Conservation (phyloP, 92 coral and sea anemone genomes). For the Montipora capitata region DNA sequence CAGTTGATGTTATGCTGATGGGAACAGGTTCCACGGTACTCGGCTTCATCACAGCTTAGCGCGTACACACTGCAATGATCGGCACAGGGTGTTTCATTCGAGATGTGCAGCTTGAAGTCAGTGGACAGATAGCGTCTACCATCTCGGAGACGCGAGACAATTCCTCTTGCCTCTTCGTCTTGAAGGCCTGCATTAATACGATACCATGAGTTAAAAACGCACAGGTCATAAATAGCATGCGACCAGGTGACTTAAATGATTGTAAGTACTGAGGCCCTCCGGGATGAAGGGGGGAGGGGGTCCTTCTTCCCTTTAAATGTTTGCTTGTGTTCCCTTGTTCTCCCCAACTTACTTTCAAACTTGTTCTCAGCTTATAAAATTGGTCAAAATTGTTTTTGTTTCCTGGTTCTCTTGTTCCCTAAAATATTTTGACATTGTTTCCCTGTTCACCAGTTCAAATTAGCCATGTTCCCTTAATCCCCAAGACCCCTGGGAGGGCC, state of each 20-base stretch:
- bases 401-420: background rate
- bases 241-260: too few relatives aligned
- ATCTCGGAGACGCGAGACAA: constrained; percentile 29
- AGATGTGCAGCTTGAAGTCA: constrained; percentile 63
- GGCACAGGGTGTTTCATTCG: constrained; percentile 29
- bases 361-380: too few relatives aligned
- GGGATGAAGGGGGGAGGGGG: too few relatives aligned
- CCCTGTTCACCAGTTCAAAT: background rate
- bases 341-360: too few relatives aligned
- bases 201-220: constrained; percentile 2
- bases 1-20: constrained; percentile 26
- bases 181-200: constrained; percentile 19
- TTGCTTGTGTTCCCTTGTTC: too few relatives aligned
- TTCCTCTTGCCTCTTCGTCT: constrained; percentile 35
- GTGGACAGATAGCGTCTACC: constrained; percentile 47
- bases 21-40: constrained; percentile 15
- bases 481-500: too few relatives aligned
- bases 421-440: background rate
- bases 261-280: too few relatives aligned
- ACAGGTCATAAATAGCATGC: too few relatives aligned
- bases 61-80: constrained; percentile 25
- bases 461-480: background rate
- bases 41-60: constrained; percentile 10
- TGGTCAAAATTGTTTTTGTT: background rate
- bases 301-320: too few relatives aligned